phyloP scores from a whole-genome alignment of 1,140 invertebrate species.

The Caerostris extrusa region DNA sequence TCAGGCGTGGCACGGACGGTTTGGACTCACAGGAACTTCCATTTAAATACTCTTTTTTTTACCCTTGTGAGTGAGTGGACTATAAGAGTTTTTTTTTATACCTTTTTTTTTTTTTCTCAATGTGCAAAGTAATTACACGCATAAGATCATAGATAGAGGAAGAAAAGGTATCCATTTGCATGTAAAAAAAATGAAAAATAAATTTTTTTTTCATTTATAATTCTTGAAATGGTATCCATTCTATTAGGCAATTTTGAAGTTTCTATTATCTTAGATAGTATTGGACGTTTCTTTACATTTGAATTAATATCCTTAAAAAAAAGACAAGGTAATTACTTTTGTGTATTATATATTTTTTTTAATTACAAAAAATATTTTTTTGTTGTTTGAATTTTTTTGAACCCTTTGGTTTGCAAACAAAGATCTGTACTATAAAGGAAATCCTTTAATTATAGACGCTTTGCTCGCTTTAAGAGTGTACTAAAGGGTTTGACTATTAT shows the following conservation, averaged over 20 bases:
- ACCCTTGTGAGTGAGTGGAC: background rate
- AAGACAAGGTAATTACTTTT: no score
- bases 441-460: no score
- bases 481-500: no score
- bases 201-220: background rate
- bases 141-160: background rate
- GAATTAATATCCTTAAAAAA: no score
- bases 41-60: background rate
- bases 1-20: background rate
- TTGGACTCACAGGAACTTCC: background rate
- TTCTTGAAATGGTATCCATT: background rate
- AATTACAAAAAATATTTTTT: no score
- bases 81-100: background rate
- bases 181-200: background rate
- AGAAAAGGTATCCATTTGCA: background rate
- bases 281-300: no score
- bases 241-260: background rate
- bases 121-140: background rate
- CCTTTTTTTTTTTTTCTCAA: background rate
- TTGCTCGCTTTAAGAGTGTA: no score
- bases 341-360: no score
- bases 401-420: no score
- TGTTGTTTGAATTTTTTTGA: no score
- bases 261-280: no score
- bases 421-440: no score